phyloP scores from a whole-genome alignment of 1,140 invertebrate species.

The Euborellia annulipes region DNA sequence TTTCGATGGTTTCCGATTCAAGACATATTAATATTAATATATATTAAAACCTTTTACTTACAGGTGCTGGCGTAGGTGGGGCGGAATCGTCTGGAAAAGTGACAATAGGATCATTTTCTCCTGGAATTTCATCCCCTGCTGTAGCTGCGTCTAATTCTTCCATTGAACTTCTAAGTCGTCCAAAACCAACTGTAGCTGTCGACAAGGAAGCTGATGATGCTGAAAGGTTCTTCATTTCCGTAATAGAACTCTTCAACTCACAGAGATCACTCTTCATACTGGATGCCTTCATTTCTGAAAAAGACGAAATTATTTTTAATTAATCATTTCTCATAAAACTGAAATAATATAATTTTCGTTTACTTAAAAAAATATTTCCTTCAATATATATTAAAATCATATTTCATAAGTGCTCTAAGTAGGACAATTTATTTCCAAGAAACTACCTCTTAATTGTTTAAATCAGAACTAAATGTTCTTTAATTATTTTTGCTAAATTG shows the following conservation, averaged over 20 bases:
- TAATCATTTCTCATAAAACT: too few species aligned
- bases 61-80: conserved; percentile 27
- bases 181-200: conserved; percentile 31
- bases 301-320: conserved; percentile 19
- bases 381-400: too few species aligned
- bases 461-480: too few species aligned
- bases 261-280: conserved; percentile 56
- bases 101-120: conserved; percentile 41
- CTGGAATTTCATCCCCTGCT: conserved; percentile 1
- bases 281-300: conserved; percentile 43
- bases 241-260: conserved; percentile 58
- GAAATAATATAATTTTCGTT: too few species aligned
- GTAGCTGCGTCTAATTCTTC: conserved; percentile 37
- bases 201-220: conserved; percentile 26
- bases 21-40: too few species aligned
- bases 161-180: conserved; percentile 41
- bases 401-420: too few species aligned
- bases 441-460: too few species aligned
- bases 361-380: too few species aligned
- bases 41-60: too few species aligned
- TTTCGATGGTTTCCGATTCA: too few species aligned
- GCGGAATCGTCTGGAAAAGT: conserved; percentile 64
- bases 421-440: too few species aligned
- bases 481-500: too few species aligned
- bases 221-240: conserved; percentile 49